Evolutionary conservation across 1,140 invertebrate genomes (phyloP).

Genomic region (Drosophila ogumai): DNA sequence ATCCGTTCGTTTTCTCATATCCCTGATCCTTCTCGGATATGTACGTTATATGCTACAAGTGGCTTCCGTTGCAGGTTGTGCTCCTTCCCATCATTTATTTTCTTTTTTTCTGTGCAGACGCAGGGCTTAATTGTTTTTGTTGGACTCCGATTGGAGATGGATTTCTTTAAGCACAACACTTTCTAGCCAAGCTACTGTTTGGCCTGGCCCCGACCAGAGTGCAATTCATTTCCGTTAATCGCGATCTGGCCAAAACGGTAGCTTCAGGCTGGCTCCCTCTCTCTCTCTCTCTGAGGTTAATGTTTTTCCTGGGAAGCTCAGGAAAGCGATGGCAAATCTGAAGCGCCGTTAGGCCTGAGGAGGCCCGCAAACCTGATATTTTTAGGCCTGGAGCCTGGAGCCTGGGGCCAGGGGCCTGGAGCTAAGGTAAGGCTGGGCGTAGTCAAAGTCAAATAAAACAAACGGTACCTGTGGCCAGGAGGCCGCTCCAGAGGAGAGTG

Average conservation of each 20-base stretch:
- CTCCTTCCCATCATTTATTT: not conserved
- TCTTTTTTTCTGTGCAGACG: no score
- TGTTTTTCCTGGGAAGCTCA: conserved; percentile 48
- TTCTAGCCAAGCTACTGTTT: conserved; percentile 15
- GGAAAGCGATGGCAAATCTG: conserved; percentile 58
- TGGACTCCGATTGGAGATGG: not conserved
- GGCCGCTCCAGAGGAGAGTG: conserved; percentile 12
- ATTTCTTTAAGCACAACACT: no score
- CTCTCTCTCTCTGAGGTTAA: conserved; percentile 5
- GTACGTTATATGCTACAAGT: no score
- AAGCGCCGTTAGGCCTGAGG: conserved; percentile 76
- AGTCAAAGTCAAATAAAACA: conserved; percentile 68
- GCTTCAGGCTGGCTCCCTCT: conserved; percentile 16
- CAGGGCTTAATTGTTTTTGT: not conserved
- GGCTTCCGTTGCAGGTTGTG: not conserved
- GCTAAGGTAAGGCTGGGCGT: conserved; percentile 66
- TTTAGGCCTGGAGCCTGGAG: not conserved
- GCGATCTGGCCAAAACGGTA: conserved; percentile 23
- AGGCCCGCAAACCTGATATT: conserved; percentile 3
- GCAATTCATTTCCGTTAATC: conserved; percentile 12
- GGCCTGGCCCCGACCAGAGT: not conserved
- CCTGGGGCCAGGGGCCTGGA: no score
- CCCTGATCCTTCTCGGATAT: no score
- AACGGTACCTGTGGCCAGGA: conserved; percentile 66
- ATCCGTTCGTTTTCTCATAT: no score